phyloP scores from a whole-genome alignment of 2,113 vertebrate genomes.

The Oryzias curvinotus region DNA sequence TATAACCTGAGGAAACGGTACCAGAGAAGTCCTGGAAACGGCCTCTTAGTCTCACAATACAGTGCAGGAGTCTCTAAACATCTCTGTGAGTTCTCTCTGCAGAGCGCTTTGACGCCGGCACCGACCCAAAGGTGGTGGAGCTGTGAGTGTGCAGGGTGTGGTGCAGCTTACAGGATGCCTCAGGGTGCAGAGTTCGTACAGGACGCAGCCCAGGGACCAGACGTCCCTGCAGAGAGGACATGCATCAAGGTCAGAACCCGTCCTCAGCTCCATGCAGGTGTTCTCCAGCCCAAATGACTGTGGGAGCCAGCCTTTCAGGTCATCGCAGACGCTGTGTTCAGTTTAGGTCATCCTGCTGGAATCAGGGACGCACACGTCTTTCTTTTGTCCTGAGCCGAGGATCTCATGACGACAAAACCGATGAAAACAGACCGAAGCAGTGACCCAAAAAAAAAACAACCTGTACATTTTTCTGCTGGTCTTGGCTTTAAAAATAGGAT shows the following conservation, averaged over 20 bases:
- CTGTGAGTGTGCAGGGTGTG: slow-evolving; percentile 17
- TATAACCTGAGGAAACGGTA: no score
- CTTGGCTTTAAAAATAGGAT: no score
- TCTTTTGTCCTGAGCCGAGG: no score
- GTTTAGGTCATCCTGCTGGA: slow-evolving; percentile 1
- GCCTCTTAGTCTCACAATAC: no score
- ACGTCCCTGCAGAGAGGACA: slow-evolving; percentile 79
- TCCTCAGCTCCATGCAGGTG: neutral
- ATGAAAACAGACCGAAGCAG: no score
- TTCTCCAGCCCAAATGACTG: neutral
- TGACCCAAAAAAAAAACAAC: no score
- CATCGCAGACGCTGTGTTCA: neutral
- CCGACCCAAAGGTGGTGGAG: slow-evolving; percentile 3
- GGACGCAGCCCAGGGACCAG: slow-evolving; percentile 91
- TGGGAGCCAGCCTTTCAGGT: neutral
- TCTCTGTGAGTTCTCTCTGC: neutral
- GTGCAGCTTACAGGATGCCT: slow-evolving; percentile 85
- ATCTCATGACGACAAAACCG: no score
- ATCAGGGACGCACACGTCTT: neutral
- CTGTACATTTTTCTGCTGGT: no score
- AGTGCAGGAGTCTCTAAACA: neutral
- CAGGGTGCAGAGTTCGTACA: slow-evolving; percentile 88
- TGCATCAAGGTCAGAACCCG: neutral
- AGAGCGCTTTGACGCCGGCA: neutral
- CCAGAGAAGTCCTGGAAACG: no score